Percentiles rank a stretch among this genome's conserved stretches.
Evolutionary conservation across 2,888 invertebrate species (phyloP).

Genomic region (Dimorphilus gyrociliatus): DNA sequence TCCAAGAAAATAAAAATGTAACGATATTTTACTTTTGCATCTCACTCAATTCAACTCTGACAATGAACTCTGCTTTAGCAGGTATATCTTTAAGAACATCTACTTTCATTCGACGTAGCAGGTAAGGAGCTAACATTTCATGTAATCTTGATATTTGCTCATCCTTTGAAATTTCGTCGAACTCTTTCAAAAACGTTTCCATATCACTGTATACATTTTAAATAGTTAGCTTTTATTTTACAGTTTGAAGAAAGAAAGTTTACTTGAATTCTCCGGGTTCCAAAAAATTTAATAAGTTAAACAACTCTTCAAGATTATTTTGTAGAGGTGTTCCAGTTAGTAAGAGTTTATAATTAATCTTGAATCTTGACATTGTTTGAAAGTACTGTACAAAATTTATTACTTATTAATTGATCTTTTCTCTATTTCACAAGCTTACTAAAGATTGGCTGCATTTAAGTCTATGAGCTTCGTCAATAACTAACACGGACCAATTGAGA

Average conservation of each 20-base stretch:
- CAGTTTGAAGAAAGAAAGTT: too few species aligned
- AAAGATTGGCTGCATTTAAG: slow-evolving; percentile 15
- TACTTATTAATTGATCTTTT: too few species aligned
- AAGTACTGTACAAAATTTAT: slow-evolving; percentile 13
- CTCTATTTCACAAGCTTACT: too few species aligned
- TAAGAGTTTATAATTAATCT: slow-evolving; percentile 13
- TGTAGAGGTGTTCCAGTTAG: slow-evolving; percentile 16
- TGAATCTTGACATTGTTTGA: slow-evolving; percentile 11
- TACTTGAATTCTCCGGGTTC: slow-evolving; percentile 13
- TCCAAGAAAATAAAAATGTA: not conserved
- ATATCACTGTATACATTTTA: slow-evolving; percentile 10
- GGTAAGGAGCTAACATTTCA: slow-evolving; percentile 15
- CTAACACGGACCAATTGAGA: slow-evolving; percentile 12
- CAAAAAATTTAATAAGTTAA: slow-evolving; percentile 15
- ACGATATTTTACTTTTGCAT: slow-evolving; percentile 13
- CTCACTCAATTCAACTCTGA: slow-evolving; percentile 12
- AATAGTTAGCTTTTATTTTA: too few species aligned
- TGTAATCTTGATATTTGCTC: slow-evolving; percentile 14
- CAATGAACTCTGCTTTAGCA: slow-evolving; percentile 13
- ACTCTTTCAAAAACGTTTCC: slow-evolving; percentile 12
- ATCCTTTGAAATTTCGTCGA: slow-evolving; percentile 13
- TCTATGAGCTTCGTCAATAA: slow-evolving; percentile 15
- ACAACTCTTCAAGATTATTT: slow-evolving; percentile 16
- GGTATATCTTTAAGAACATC: slow-evolving; percentile 16
- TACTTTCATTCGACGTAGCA: slow-evolving; percentile 14